phyloP scores from a whole-genome alignment of 1,140 invertebrate species.

The Paracyclopina nana region DNA sequence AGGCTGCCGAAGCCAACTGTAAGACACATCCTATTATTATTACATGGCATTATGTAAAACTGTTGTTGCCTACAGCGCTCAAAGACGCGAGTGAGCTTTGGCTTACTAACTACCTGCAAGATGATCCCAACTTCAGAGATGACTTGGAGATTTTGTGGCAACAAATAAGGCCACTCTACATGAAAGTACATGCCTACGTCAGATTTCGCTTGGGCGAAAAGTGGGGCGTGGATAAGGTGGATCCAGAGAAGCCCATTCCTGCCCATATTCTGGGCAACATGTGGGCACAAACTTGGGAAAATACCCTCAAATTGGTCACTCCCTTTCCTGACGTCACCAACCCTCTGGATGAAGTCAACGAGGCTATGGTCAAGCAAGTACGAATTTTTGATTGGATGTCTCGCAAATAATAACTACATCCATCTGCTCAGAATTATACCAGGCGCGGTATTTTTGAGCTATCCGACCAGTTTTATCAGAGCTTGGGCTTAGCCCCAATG shows the following conservation, averaged over 20 bases:
- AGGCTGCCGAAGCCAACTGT: slow-evolving; percentile 65
- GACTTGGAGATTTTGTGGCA: slow-evolving; percentile 63
- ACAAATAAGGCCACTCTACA: slow-evolving; percentile 63
- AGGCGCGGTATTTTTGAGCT: slow-evolving; percentile 49
- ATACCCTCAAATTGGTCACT: slow-evolving; percentile 56
- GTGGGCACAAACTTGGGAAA: slow-evolving; percentile 59
- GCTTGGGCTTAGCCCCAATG: slow-evolving; percentile 22
- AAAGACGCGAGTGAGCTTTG: neutral
- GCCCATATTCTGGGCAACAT: slow-evolving; percentile 83
- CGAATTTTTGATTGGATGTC: neutral
- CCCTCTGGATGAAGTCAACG: neutral
- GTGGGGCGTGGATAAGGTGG: slow-evolving; percentile 46
- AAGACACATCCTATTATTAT: slow-evolving; percentile 26
- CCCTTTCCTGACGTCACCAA: slow-evolving; percentile 69
- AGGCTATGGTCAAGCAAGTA: neutral
- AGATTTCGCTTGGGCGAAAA: slow-evolving; percentile 51
- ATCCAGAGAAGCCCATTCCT: slow-evolving; percentile 57
- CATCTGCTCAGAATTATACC: slow-evolving; percentile 42
- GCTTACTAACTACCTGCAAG: neutral
- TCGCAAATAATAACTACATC: neutral
- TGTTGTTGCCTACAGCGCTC: too few species aligned
- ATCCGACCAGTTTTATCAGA: slow-evolving; percentile 26
- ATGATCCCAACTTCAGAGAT: slow-evolving; percentile 37
- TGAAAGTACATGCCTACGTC: slow-evolving; percentile 70
- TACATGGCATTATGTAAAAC: neutral